Base-by-base conservation (phyloP, 2,888 invertebrate genomes). In the Zele albiditarsus region DNA sequence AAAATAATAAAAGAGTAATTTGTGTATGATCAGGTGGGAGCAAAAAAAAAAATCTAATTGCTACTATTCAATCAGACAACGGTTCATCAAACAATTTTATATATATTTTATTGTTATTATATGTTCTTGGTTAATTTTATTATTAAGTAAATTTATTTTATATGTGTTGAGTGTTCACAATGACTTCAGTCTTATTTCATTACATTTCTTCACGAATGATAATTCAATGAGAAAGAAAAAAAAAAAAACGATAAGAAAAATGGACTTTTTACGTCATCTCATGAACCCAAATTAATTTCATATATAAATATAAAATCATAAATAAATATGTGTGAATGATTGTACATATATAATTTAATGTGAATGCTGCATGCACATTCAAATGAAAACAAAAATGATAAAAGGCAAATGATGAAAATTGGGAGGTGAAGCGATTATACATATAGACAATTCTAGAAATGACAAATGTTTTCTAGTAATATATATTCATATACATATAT, bases 401-500 rank as follows among this genome's bases (percentile, higher is more conserved):
- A n/a, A n/a, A n/a, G n/a, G n/a, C n/a, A n/a, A n/a, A 66, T 23
- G 33, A 20, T 42, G 38, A 4, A 31, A 31, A 63, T 63, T 28
- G 27, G 14, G 20, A 25, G 27, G 27, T 25, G 53, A 53, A 60
- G 65, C 57, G 16, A 16, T 63, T 42, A 27, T 62, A 49, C 12
- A 33, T 58, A 60, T 42, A 33, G 25, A 66, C 28, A 53, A 67
- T 65, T 68, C 33, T 57, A 33, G 23, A 20, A 65, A 63, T 25
- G 27, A 31, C 20, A 33, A 27, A 20, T 27, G 38, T 65, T 31
- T 65, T 38, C 33, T n/a, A 16, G 74, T 67, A 65, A 74, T 71
- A 73, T 79, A 71, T 74, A 71, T 70, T 67, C 63, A 71, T 70
- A 73, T 79, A 71, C 70, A 72, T 70, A 76, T 80, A 77, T 71